Percentiles rank a stretch among this genome's conserved stretches.
These are phyloP conservation scores for Lymantria dispar DNA, from an alignment of 2,888 invertebrate species.

Conservation along the genomic window DNA sequence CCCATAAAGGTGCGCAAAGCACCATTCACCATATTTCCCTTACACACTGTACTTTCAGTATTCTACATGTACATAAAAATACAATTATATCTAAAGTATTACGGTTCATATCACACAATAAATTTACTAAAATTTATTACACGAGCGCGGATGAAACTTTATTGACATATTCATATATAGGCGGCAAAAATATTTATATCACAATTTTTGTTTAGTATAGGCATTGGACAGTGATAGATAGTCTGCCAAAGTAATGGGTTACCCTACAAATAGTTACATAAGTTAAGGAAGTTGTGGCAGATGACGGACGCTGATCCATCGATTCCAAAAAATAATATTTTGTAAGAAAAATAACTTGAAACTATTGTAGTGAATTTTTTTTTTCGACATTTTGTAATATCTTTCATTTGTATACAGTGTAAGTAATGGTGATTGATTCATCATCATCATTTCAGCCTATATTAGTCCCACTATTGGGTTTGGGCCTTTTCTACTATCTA, in stretches of 20 bases:
- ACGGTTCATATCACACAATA: slow-evolving; percentile 1
- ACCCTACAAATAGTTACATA: slow-evolving; percentile 55
- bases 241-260: slow-evolving; percentile 53
- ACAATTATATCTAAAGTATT: no score
- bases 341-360: not conserved
- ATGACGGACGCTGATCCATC: slow-evolving; percentile 42
- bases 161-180: slow-evolving; percentile 40
- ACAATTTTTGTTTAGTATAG: slow-evolving; percentile 46
- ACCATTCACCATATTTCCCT: no score
- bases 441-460: no score
- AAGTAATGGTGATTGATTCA: no score
- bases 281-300: slow-evolving; percentile 35
- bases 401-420: no score
- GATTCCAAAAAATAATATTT: slow-evolving; percentile 30
- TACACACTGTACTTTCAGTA: no score
- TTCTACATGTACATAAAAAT: no score
- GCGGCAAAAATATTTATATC: slow-evolving; percentile 37
- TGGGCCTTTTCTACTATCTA: no score
- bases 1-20: no score
- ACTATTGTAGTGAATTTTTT: not conserved
- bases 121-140: slow-evolving; percentile 12
- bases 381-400: not conserved
- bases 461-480: no score
- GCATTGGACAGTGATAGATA: slow-evolving; percentile 59
- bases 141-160: slow-evolving; percentile 17